Conservation (phyloP, 2,113 vertebrate species). For the Phocoena sinus region DNA sequence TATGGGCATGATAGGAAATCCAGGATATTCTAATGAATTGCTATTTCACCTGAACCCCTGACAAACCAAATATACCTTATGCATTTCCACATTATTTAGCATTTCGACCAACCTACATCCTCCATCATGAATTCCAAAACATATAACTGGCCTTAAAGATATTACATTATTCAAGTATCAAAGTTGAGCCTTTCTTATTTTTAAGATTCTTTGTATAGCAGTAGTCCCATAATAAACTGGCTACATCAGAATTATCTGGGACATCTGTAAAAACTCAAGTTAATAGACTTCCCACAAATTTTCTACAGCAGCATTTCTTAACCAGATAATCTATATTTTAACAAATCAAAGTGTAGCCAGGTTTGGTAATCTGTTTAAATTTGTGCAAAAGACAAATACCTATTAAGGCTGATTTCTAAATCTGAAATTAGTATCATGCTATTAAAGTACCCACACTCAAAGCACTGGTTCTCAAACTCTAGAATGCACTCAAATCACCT, state of each 20-base stretch:
- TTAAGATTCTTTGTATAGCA: neutral
- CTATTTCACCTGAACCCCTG: neutral
- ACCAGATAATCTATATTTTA: neutral
- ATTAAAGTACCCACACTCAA: neutral
- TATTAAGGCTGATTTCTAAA: neutral
- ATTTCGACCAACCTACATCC: neutral
- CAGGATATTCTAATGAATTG: neutral
- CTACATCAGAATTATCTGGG: neutral
- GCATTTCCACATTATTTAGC: neutral
- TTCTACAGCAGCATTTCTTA: neutral
- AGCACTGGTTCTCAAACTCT: neutral
- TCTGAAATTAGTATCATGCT: neutral
- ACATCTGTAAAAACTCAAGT: neutral
- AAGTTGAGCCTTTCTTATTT: neutral
- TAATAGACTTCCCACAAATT: neutral
- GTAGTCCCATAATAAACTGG: neutral
- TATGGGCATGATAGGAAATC: neutral
- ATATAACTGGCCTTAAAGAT: neutral
- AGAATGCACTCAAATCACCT: neutral
- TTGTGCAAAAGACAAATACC: neutral
- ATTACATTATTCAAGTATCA: neutral
- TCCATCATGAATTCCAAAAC: neutral
- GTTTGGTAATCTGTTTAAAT: neutral
- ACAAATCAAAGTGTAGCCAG: neutral
- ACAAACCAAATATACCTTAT: neutral